Percentiles rank a stretch among this genome's conserved stretches.
These are phyloP conservation scores for Leptinotarsa juncta DNA, from an alignment of 2,888 invertebrate genomes.

Conservation along the genomic window DNA sequence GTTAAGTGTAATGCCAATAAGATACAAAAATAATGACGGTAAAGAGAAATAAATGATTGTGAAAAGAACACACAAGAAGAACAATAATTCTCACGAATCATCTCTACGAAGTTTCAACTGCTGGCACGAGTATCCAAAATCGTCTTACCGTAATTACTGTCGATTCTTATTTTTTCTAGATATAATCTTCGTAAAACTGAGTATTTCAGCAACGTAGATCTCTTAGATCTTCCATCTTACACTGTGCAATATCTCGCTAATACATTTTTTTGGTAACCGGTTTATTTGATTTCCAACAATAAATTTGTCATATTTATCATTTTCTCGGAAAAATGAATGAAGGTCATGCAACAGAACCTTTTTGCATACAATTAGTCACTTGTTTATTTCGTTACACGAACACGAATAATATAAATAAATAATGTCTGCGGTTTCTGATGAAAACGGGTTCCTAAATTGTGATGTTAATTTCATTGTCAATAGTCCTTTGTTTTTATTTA, in stretches of 20 bases:
- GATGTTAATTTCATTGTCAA: constrained; percentile 26
- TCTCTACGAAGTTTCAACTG: no score
- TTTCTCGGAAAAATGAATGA: background rate
- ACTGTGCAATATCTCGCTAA: background rate
- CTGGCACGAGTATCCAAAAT: no score
- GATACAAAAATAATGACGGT: no score
- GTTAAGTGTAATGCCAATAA: no score
- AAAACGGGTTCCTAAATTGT: constrained; percentile 22
- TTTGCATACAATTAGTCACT: constrained; percentile 17
- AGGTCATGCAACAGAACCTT: constrained; percentile 1
- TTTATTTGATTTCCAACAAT: background rate
- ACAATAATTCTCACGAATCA: no score
- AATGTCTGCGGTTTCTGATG: constrained; percentile 12
- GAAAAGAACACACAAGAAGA: no score
- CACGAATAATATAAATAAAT: constrained; percentile 15
- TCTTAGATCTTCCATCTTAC: no score
- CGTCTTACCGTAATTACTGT: no score
- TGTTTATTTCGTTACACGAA: constrained; percentile 1
- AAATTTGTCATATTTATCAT: background rate
- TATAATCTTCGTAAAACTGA: no score
- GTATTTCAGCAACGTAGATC: no score
- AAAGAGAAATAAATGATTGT: no score
- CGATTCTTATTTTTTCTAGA: no score
- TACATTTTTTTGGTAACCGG: background rate
- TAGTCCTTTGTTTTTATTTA: constrained; percentile 19